Percentiles rank a stretch among this genome's conserved stretches.
These are phyloP conservation scores for Maccullochella peelii DNA, from an alignment of 2,113 vertebrate species.

Conservation along the genomic window DNA sequence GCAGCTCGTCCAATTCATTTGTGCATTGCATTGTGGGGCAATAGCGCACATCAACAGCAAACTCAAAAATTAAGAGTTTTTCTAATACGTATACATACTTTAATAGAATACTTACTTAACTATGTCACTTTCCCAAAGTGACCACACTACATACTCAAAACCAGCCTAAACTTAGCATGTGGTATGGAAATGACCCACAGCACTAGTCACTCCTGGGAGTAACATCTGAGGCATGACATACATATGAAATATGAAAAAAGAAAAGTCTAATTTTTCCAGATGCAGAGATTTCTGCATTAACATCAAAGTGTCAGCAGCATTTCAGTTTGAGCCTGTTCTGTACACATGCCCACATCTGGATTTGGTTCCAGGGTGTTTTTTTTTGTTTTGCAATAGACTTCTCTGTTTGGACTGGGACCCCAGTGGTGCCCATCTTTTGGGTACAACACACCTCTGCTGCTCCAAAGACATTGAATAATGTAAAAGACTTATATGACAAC, in stretches of 20 bases:
- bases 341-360: not conserved
- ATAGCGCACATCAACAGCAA: not conserved
- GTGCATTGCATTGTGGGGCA: not conserved
- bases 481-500: not conserved
- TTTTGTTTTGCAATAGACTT: not conserved
- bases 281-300: constrained; percentile 3
- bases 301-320: constrained; percentile 4
- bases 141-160: not conserved
- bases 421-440: not conserved
- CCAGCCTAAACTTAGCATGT: not conserved
- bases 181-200: not conserved
- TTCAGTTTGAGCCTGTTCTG: constrained; percentile 6
- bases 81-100: not conserved
- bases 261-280: not conserved
- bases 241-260: not conserved
- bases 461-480: not conserved
- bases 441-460: not conserved
- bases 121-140: not conserved
- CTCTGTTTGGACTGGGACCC: not conserved
- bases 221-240: not conserved
- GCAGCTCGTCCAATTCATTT: not conserved
- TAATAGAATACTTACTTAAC: not conserved
- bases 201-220: not conserved
- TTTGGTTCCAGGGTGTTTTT: not conserved
- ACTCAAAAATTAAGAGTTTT: not conserved